These are phyloP conservation scores for Phrynosoma blainvillii DNA, from an alignment of 2,113 vertebrate genomes.

Conservation along the genomic window DNA sequence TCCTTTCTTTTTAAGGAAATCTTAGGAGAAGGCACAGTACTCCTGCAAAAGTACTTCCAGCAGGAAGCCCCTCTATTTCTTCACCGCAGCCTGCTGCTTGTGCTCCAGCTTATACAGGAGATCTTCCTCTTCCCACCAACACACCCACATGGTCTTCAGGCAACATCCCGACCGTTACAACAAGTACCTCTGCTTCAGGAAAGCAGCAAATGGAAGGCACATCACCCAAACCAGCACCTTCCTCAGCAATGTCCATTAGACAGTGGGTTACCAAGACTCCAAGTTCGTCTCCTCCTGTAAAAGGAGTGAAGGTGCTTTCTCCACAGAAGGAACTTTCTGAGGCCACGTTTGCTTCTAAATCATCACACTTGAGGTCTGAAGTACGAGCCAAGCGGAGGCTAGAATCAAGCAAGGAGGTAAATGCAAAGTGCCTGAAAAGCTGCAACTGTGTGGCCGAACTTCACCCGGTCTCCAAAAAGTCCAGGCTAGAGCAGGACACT, in stretches of 20 bases:
- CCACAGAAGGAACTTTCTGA: slow-evolving; percentile 78
- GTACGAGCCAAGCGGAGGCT: slow-evolving; percentile 89
- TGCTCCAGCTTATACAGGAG: slow-evolving; percentile 80
- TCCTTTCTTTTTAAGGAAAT: slow-evolving; percentile 43
- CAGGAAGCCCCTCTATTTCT: slow-evolving; percentile 61
- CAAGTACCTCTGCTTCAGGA: slow-evolving; percentile 62
- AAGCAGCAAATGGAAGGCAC: slow-evolving; percentile 39
- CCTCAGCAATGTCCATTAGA: slow-evolving; percentile 82
- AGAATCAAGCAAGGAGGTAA: slow-evolving; percentile 76
- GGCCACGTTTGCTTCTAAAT: slow-evolving; percentile 20
- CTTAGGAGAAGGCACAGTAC: slow-evolving; percentile 71
- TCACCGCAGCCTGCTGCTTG: slow-evolving; percentile 85
- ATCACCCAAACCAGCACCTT: slow-evolving; percentile 63
- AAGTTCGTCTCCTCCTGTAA: slow-evolving; percentile 66
- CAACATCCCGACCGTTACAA: slow-evolving; percentile 21
- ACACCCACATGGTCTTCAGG: slow-evolving; percentile 71
- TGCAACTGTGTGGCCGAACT: slow-evolving; percentile 84
- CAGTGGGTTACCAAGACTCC: slow-evolving; percentile 84
- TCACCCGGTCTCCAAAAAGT: slow-evolving; percentile 78
- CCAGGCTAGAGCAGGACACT: slow-evolving; percentile 74
- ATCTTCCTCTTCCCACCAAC: slow-evolving; percentile 86
- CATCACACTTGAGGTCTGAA: slow-evolving; percentile 54
- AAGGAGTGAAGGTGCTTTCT: slow-evolving; percentile 63
- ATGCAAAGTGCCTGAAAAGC: slow-evolving; percentile 64
- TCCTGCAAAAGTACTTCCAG: slow-evolving; percentile 79